These are phyloP conservation scores for Epinotia brunnichana DNA, from an alignment of 2,888 invertebrate genomes.

Conservation along the genomic window DNA sequence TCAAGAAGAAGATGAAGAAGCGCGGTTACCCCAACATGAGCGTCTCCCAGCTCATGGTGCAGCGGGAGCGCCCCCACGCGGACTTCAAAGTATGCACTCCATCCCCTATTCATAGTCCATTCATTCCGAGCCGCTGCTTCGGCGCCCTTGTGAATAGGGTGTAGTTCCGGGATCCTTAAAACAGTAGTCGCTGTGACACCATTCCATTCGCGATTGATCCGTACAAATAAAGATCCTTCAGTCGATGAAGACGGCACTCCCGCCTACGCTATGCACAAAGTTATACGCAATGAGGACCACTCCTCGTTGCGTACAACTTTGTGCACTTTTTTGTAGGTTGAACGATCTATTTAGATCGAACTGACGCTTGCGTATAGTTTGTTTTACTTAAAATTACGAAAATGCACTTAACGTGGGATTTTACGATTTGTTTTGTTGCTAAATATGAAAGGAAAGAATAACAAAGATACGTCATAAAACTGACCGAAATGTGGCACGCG, in stretches of 20 bases:
- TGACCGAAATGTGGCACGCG: no score
- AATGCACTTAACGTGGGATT: no score
- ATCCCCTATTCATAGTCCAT: conserved; percentile 34
- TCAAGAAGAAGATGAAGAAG: conserved; percentile 87
- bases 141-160: not conserved
- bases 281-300: no score
- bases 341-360: no score
- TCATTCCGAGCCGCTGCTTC: conserved; percentile 45
- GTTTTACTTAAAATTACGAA: no score
- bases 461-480: no score
- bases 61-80: conserved; percentile 84
- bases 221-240: not conserved
- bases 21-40: conserved; percentile 85
- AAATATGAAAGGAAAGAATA: no score
- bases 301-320: no score
- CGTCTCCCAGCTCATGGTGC: conserved; percentile 86
- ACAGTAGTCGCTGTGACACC: not conserved
- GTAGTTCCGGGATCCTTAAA: not conserved
- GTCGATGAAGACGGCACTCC: not conserved
- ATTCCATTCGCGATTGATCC: conserved; percentile 4
- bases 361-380: no score
- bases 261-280: not conserved
- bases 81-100: conserved; percentile 74
- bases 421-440: no score
- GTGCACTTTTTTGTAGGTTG: no score